A percentile compares a stretch with the other conserved stretches of the same genome.
Evolutionary conservation across 2,113 vertebrate species (phyloP).

Genomic region (Chroicocephalus ridibundus): DNA sequence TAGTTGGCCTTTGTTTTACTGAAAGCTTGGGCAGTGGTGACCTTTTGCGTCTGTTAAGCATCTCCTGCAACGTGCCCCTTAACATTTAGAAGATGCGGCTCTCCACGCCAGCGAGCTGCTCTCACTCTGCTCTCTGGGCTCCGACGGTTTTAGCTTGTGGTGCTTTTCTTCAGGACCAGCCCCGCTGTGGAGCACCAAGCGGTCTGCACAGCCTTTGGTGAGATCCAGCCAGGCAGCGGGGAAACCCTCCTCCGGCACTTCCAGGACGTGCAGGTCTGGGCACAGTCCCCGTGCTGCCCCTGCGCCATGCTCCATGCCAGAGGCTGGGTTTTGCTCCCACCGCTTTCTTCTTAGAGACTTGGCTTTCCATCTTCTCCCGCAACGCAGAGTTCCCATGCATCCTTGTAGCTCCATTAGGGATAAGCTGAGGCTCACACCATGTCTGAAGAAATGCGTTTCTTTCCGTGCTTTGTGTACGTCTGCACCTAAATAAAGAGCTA

Average conservation of each 20-base stretch:
- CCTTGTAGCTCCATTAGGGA: background rate
- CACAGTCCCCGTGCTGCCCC: accelerated
- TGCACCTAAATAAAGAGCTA: background rate
- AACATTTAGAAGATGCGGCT: background rate
- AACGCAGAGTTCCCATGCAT: background rate
- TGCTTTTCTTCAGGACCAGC: background rate
- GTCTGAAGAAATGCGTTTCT: background rate
- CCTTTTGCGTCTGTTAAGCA: slow-evolving; percentile 5
- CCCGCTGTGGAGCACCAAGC: background rate
- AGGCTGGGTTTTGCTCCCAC: background rate
- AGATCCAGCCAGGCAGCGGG: accelerated
- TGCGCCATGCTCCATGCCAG: background rate
- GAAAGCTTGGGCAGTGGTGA: slow-evolving; percentile 14
- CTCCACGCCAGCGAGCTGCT: background rate
- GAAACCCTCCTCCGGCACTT: background rate
- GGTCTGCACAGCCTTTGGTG: accelerated
- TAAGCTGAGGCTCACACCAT: background rate
- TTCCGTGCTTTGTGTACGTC: no score
- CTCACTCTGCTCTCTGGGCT: background rate
- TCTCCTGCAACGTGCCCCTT: background rate
- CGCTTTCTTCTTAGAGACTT: background rate
- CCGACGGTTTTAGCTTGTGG: accelerated
- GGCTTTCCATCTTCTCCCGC: background rate
- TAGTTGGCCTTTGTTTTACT: slow-evolving; percentile 52
- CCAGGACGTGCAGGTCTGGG: accelerated